A percentile compares a stretch with the other conserved stretches of the same genome.
These are phyloP conservation scores for Thyatira batis DNA, from an alignment of 2,888 invertebrate species.

Conservation along the genomic window DNA sequence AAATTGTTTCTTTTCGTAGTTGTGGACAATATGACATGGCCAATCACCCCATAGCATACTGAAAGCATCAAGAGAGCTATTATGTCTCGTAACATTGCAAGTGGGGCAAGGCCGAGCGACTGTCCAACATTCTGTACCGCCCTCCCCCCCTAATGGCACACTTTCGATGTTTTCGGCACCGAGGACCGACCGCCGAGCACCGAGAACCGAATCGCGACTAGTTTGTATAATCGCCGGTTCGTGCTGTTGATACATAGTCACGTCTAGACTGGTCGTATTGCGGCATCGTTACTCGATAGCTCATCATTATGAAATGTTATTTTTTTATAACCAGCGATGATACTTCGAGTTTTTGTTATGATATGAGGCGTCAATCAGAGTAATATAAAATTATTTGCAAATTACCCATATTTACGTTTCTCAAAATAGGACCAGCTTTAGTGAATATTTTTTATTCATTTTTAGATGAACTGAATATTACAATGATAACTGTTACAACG, in stretches of 20 bases:
- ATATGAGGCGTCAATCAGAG: background rate
- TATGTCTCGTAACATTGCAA: slow-evolving; percentile 16
- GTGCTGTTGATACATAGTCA: slow-evolving; percentile 38
- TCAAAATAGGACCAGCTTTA: too few relatives aligned
- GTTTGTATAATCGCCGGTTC: slow-evolving; percentile 44
- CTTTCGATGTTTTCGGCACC: slow-evolving; percentile 58
- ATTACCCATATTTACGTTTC: too few relatives aligned
- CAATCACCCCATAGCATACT: slow-evolving; percentile 1
- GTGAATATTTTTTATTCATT: too few relatives aligned
- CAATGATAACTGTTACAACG: too few relatives aligned
- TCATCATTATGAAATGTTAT: background rate
- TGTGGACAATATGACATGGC: background rate
- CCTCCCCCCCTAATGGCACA: slow-evolving; percentile 64
- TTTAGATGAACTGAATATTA: too few relatives aligned
- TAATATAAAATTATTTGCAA: background rate
- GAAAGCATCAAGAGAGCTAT: slow-evolving; percentile 7
- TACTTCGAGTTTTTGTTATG: background rate
- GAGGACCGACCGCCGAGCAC: too few relatives aligned
- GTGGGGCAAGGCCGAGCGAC: slow-evolving; percentile 63
- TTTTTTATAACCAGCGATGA: background rate
- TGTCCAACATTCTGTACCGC: slow-evolving; percentile 48
- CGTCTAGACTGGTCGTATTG: slow-evolving; percentile 33
- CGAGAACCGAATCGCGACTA: slow-evolving; percentile 30
- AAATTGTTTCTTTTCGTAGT: background rate
- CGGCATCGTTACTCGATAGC: slow-evolving; percentile 19